phyloP scores from a whole-genome alignment of 1,140 invertebrate genomes.

The Drosophila eugracilis region DNA sequence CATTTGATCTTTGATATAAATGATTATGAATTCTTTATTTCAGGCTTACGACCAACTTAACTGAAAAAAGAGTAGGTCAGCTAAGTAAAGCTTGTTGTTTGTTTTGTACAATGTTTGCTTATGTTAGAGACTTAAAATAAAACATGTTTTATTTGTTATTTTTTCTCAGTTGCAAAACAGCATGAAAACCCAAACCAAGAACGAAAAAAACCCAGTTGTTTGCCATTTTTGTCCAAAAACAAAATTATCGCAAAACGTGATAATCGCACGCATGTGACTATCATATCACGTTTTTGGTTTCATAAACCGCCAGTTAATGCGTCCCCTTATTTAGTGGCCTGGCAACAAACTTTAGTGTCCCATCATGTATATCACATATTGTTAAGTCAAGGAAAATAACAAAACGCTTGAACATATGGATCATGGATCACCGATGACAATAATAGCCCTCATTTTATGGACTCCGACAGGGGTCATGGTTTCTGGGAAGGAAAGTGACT shows the following conservation, averaged over 20 bases:
- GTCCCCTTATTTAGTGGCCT: constrained; percentile 11
- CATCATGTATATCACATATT: background rate
- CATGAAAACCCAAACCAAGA: background rate
- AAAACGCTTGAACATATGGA: constrained; percentile 20
- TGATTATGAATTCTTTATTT: too few relatives aligned
- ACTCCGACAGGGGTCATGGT: too few relatives aligned
- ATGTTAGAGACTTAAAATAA: background rate
- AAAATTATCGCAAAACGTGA: constrained; percentile 56
- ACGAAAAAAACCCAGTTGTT: background rate
- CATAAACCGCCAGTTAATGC: constrained; percentile 4
- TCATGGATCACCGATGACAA: constrained; percentile 4
- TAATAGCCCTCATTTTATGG: constrained; percentile 1
- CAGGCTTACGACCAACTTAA: too few relatives aligned
- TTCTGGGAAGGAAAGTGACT: constrained; percentile 8
- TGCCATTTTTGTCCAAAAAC: constrained; percentile 1
- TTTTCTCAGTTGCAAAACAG: too few relatives aligned
- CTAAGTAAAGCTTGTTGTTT: too few relatives aligned
- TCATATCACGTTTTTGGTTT: constrained; percentile 56
- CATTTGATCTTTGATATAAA: too few relatives aligned
- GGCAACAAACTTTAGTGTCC: constrained; percentile 28
- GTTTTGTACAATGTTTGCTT: too few relatives aligned
- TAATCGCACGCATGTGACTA: constrained; percentile 49
- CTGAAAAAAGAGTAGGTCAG: too few relatives aligned
- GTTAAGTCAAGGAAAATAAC: background rate
- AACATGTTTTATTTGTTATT: too few relatives aligned